These are phyloP conservation scores for Agonum fuliginosum DNA, from an alignment of 2,888 invertebrate species.

Conservation along the genomic window DNA sequence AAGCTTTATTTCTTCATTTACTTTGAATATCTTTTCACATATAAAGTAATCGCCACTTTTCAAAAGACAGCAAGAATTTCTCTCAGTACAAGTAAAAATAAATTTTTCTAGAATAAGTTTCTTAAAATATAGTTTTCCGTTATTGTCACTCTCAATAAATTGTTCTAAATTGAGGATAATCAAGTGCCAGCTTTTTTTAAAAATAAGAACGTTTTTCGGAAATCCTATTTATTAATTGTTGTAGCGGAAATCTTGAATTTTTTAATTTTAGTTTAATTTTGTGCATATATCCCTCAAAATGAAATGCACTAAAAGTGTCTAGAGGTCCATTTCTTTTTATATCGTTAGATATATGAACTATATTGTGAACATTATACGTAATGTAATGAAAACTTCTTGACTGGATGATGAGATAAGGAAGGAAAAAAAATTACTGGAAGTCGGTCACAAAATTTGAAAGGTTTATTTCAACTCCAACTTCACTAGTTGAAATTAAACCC, in stretches of 20 bases:
- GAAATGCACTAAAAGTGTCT: slow-evolving; percentile 59
- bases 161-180: neutral
- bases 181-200: neutral
- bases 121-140: neutral
- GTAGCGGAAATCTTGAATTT: slow-evolving; percentile 6
- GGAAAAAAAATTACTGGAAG: no score
- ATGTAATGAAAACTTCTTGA: no score
- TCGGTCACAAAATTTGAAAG: no score
- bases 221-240: slow-evolving; percentile 3
- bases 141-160: neutral
- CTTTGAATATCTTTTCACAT: neutral
- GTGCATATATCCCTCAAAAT: slow-evolving; percentile 59
- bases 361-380: slow-evolving; percentile 64
- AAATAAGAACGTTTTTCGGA: neutral
- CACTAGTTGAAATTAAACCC: no score
- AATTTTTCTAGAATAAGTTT: slow-evolving; percentile 14
- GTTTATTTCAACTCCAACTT: no score
- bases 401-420: no score
- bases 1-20: slow-evolving; percentile 3
- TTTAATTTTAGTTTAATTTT: slow-evolving; percentile 49
- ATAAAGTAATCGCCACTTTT: neutral
- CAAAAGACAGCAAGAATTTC: slow-evolving; percentile 9
- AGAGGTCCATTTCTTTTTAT: slow-evolving; percentile 58
- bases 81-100: slow-evolving; percentile 4
- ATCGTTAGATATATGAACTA: slow-evolving; percentile 62